These are phyloP conservation scores for Papilio protenor DNA, from an alignment of 2,888 invertebrate genomes.

Conservation along the genomic window DNA sequence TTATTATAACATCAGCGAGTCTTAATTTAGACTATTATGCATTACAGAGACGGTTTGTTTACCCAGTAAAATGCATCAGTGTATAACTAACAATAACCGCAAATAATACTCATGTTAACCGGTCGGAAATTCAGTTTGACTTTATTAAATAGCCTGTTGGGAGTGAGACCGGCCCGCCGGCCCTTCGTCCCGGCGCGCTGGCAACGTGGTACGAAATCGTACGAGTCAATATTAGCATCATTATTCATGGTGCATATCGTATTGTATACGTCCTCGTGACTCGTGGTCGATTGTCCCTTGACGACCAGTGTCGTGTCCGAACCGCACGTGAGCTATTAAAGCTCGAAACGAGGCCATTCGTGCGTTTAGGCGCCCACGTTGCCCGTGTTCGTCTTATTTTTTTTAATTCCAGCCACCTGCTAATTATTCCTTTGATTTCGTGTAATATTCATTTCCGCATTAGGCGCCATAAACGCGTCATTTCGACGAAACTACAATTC, in stretches of 20 bases:
- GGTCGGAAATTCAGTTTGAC: slow-evolving; percentile 12
- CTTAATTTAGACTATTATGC: neutral
- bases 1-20: neutral
- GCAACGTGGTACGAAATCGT: slow-evolving; percentile 39
- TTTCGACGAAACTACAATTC: slow-evolving; percentile 25
- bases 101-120: slow-evolving; percentile 21
- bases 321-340: slow-evolving; percentile 72
- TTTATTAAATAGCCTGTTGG: slow-evolving; percentile 34
- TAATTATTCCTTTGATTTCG: slow-evolving; percentile 49
- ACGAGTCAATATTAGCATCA: slow-evolving; percentile 62
- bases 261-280: slow-evolving; percentile 73
- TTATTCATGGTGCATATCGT: slow-evolving; percentile 70
- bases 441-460: slow-evolving; percentile 30
- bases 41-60: neutral
- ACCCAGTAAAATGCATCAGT: slow-evolving; percentile 4
- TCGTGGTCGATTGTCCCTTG: slow-evolving; percentile 70
- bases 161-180: slow-evolving; percentile 21
- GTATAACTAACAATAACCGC: slow-evolving; percentile 9
- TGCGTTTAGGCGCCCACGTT: slow-evolving; percentile 63
- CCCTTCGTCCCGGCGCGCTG: neutral
- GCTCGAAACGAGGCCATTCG: slow-evolving; percentile 72
- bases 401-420: slow-evolving; percentile 53
- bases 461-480: slow-evolving; percentile 36
- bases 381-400: slow-evolving; percentile 47
- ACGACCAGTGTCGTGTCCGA: slow-evolving; percentile 73